Conservation (phyloP, 2,797 vertebrate species). For the Danio jaintianensis region DNA sequence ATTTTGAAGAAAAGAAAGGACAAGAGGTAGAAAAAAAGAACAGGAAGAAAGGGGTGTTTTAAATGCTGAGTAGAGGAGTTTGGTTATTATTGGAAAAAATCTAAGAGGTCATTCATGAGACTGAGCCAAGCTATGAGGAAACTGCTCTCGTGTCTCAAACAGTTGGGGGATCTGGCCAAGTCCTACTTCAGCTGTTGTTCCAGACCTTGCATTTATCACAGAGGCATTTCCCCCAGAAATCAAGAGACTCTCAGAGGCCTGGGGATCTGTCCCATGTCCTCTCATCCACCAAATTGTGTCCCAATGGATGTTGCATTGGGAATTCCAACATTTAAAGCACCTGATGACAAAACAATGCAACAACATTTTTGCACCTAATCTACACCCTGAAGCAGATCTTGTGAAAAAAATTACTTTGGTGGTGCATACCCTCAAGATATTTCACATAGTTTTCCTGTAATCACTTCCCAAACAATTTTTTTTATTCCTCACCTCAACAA, state of each 20-base stretch:
- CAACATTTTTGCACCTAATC: conserved; percentile 67
- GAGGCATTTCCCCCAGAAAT: conserved; percentile 75
- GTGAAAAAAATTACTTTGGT: conserved; percentile 67
- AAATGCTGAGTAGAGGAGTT: conserved; percentile 79
- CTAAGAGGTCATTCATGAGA: conserved; percentile 81
- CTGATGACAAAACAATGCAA: conserved; percentile 65
- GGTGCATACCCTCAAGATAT: conserved; percentile 71
- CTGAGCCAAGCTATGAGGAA: conserved; percentile 83
- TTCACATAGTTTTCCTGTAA: conserved; percentile 66
- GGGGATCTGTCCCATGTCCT: conserved; percentile 56
- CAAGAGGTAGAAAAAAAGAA: conserved; percentile 53
- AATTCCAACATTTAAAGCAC: conserved; percentile 67
- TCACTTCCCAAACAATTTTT: no score
- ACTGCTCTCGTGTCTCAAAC: conserved; percentile 80
- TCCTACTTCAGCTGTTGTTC: conserved; percentile 81
- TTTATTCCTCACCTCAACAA: conserved; percentile 74
- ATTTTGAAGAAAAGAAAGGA: conserved; percentile 70
- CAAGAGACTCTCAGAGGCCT: conserved; percentile 63
- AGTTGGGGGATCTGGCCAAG: conserved; percentile 73
- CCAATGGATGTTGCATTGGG: conserved; percentile 71
- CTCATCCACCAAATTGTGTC: conserved; percentile 66
- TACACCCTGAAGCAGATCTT: conserved; percentile 63
- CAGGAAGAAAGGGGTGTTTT: conserved; percentile 59
- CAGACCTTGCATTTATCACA: conserved; percentile 81
- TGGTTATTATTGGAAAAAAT: conserved; percentile 80